These are phyloP conservation scores for Melieria picta DNA, from an alignment of 2,888 invertebrate genomes.

Conservation along the genomic window DNA sequence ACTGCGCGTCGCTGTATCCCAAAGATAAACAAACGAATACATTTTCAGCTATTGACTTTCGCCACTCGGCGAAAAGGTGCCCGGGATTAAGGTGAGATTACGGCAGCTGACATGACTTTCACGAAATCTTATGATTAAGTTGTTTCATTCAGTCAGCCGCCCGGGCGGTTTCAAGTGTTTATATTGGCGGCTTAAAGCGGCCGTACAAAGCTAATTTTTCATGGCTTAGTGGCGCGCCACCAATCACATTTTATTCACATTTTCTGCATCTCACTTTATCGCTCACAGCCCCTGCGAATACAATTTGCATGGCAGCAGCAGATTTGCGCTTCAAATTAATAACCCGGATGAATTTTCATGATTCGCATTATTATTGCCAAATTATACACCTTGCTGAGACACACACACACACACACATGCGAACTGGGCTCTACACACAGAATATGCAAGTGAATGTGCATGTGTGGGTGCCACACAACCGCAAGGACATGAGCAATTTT, in stretches of 20 bases:
- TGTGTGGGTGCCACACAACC: neutral
- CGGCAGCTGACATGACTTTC: slow-evolving; percentile 62
- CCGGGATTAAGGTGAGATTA: slow-evolving; percentile 56
- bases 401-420: neutral
- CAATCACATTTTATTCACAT: slow-evolving; percentile 5
- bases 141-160: slow-evolving; percentile 32
- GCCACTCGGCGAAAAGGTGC: slow-evolving; percentile 7
- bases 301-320: slow-evolving; percentile 18
- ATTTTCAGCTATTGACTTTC: slow-evolving; percentile 49
- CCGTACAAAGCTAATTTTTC: slow-evolving; percentile 31
- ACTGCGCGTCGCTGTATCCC: slow-evolving; percentile 10
- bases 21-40: slow-evolving; percentile 33
- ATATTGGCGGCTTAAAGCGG: slow-evolving; percentile 36
- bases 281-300: neutral
- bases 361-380: slow-evolving; percentile 66
- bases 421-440: slow-evolving; percentile 29
- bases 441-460: neutral
- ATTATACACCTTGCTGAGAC: slow-evolving; percentile 61
- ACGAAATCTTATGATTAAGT: slow-evolving; percentile 49
- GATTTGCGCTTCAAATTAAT: slow-evolving; percentile 50
- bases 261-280: slow-evolving; percentile 1
- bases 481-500: slow-evolving; percentile 18
- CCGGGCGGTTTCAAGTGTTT: slow-evolving; percentile 22
- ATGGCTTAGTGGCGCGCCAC: slow-evolving; percentile 13
- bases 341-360: slow-evolving; percentile 59